Conservation (phyloP, 2,797 vertebrate genomes). For the Ficedula albicollis region DNA sequence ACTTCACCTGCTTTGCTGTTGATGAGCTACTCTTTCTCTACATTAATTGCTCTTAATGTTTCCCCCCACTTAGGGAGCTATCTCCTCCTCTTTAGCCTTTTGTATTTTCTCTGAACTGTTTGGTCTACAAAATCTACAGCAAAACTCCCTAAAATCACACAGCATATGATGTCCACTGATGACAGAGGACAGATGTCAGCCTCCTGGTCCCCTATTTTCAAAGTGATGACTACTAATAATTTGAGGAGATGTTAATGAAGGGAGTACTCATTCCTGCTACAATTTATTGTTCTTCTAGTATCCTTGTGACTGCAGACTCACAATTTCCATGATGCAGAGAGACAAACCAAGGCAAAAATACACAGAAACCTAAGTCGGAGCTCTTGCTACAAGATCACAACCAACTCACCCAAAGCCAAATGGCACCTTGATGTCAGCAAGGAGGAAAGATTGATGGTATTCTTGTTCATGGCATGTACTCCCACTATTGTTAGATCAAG, state of each 20-base stretch:
- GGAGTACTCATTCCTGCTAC: neutral
- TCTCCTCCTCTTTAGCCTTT: slow-evolving; percentile 17
- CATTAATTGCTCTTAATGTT: slow-evolving; percentile 24
- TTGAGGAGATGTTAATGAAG: neutral
- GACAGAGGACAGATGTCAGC: neutral
- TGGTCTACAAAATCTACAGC: neutral
- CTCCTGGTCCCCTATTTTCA: neutral
- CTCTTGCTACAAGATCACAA: neutral
- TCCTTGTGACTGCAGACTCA: neutral
- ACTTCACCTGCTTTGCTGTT: slow-evolving; percentile 32
- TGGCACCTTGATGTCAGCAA: neutral
- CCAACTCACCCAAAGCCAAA: neutral
- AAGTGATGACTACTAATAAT: neutral
- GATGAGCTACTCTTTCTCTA: slow-evolving; percentile 1
- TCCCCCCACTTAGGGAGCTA: neutral
- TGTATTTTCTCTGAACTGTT: neutral
- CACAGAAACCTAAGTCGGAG: neutral
- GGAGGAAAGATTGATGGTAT: neutral
- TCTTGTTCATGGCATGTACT: neutral
- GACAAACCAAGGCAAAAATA: neutral
- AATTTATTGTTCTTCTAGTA: neutral
- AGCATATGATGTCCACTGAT: neutral
- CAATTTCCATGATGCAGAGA: neutral
- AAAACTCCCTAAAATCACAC: neutral
- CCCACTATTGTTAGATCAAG: neutral